A percentile compares a stretch with the other conserved stretches of the same genome.
phyloP scores from a whole-genome alignment of 2,797 vertebrate species.

The Peromyscus eremicus region DNA sequence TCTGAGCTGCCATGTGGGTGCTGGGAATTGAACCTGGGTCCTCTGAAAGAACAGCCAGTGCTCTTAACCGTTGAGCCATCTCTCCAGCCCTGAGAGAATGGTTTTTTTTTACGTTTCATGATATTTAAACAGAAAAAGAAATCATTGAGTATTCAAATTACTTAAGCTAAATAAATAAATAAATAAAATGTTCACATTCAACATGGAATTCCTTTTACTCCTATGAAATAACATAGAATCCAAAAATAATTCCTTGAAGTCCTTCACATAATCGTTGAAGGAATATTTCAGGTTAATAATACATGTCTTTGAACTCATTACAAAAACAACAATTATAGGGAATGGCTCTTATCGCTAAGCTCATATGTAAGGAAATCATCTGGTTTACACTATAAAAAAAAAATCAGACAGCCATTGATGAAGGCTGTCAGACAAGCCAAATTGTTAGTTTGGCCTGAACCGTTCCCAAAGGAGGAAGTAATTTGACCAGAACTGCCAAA shows the following conservation, averaged over 20 bases:
- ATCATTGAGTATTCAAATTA: neutral
- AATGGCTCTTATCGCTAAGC: neutral
- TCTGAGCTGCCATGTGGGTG: neutral
- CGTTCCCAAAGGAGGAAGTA: slow-evolving; percentile 66
- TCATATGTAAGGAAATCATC: slow-evolving; percentile 31
- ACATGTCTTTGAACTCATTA: slow-evolving; percentile 2
- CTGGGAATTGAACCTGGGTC: neutral
- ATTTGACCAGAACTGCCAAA: slow-evolving; percentile 71
- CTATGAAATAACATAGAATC: neutral
- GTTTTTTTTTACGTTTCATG: slow-evolving; percentile 30
- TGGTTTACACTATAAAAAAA: slow-evolving; percentile 48
- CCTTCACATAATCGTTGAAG: neutral
- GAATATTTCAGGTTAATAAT: slow-evolving; percentile 5
- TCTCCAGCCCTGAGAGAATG: neutral
- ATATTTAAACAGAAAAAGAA: slow-evolving; percentile 26
- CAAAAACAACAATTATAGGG: neutral
- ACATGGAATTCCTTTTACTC: slow-evolving; percentile 48
- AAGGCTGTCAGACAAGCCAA: slow-evolving; percentile 42
- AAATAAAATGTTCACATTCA: slow-evolving; percentile 33
- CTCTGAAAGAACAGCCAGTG: neutral
- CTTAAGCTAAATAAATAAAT: slow-evolving; percentile 8
- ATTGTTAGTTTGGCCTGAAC: slow-evolving; percentile 57
- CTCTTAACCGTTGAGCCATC: neutral
- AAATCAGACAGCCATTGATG: neutral
- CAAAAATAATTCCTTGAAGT: slow-evolving; percentile 20